phyloP scores from a whole-genome alignment of 2,888 invertebrate species.

The Euclidia mi region DNA sequence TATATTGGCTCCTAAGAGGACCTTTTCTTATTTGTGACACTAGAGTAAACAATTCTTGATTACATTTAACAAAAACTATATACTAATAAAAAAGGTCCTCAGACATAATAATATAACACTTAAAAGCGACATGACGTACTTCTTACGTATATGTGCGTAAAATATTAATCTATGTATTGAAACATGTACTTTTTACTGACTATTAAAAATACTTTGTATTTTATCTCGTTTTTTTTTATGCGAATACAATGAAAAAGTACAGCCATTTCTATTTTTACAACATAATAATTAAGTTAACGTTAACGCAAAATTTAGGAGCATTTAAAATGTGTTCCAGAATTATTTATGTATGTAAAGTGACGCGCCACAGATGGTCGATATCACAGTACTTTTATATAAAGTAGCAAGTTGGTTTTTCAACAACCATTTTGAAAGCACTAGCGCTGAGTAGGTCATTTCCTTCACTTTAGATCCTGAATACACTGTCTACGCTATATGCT shows the following conservation, averaged over 20 bases:
- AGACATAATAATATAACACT: no score
- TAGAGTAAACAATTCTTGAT: no score
- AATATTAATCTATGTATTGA: conserved; percentile 42
- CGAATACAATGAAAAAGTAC: conserved; percentile 22
- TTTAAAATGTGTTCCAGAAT: neutral
- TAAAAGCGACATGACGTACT: conserved; percentile 21
- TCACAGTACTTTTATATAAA: no score
- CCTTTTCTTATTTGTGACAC: no score
- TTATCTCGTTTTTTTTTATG: conserved; percentile 44
- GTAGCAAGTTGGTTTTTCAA: neutral
- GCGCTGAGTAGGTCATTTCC: neutral
- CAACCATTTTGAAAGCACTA: neutral
- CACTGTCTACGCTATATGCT: conserved; percentile 23
- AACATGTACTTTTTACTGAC: conserved; percentile 51
- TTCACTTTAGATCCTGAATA: neutral
- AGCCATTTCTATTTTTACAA: neutral
- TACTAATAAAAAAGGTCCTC: no score
- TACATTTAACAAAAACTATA: no score
- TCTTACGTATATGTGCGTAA: conserved; percentile 37
- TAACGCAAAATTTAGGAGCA: neutral
- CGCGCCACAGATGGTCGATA: no score
- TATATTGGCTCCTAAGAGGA: no score
- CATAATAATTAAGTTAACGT: neutral
- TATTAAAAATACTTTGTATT: conserved; percentile 47
- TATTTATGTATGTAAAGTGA: no score